Base-by-base conservation (phyloP, 2,797 vertebrate genomes). In the Forpus xanthops region DNA sequence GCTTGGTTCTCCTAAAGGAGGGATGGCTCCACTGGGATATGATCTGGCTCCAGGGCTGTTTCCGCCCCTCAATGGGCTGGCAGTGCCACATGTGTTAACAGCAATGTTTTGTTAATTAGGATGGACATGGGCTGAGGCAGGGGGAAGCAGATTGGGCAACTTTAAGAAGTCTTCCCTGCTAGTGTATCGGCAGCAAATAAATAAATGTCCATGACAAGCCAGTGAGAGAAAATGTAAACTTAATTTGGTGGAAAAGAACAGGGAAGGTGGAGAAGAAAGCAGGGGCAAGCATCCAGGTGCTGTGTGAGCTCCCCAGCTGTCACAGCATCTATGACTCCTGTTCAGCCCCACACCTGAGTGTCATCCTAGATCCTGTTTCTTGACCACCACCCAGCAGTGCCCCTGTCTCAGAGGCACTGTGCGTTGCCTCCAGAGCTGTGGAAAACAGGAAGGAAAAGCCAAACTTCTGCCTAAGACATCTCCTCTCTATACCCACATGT, bases 281-380 rank as follows among this genome's bases (percentile, higher is more conserved):
- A 77, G 2, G 17, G 27, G 5, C 24, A 58, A 20, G 7, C 1
- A 0, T 4, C 15, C 27, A 78, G 33, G 58, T 67, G 37, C 10
- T 25, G 2, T 0, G 0, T 53, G 41, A 56, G 37, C 19, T 44
- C 24, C 30, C 0, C 0, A 2, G 19, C 23, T 8, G 9, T 12
- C 52, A 12, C 47, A 47, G 73, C 6, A 21, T 24, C 39, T 6
- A 8, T 11, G 11, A n/a, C 27, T 42, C 18, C 33, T 21, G 13
- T 4, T 67, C 56, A 67, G 28, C 5, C 18, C 41, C 31, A 24
- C 23, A n/a, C 2, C 4, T 16, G 30, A 18, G 1, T 15, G 49
- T 21, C 6, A 23, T 8, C 55, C 35, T 45, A 73, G 42, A 47
- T 5, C 24, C 61, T 41, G 7, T 5, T 67, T n/a, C 39, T 67